Conservation (phyloP, 1,140 invertebrate genomes). For the Formica selysi region DNA sequence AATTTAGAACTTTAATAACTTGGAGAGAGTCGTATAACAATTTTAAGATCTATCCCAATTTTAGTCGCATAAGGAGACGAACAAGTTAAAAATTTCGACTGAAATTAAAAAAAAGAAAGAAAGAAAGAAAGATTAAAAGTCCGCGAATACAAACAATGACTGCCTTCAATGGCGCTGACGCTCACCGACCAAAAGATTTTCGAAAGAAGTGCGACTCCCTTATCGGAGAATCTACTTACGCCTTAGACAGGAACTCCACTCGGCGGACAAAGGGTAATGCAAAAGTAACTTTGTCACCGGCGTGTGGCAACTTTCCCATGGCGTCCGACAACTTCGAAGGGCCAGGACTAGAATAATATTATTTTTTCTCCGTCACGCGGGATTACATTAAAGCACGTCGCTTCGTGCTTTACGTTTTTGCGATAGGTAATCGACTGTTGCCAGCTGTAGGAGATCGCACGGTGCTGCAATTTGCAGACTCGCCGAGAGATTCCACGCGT, state of each 20-base stretch:
- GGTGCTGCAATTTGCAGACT: conserved; percentile 36
- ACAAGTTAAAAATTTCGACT: conserved; percentile 27
- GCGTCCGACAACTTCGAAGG: conserved; percentile 69
- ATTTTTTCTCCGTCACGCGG: conserved; percentile 71
- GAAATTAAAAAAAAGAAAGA: neutral
- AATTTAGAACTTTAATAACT: conserved; percentile 53
- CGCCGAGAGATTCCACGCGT: conserved; percentile 14
- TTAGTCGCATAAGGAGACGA: neutral
- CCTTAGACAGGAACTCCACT: conserved; percentile 64
- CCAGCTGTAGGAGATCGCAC: conserved; percentile 71
- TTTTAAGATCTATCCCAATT: conserved; percentile 9
- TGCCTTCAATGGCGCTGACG: neutral
- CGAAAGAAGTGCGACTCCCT: conserved; percentile 63
- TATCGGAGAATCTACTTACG: conserved; percentile 73
- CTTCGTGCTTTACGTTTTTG: conserved; percentile 31
- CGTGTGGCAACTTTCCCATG: conserved; percentile 74
- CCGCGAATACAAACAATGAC: conserved; percentile 30
- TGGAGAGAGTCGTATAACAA: neutral
- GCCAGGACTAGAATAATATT: conserved; percentile 73
- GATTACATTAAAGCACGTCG: conserved; percentile 69
- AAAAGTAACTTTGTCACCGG: conserved; percentile 75
- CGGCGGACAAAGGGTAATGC: conserved; percentile 74
- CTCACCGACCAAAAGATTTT: conserved; percentile 42
- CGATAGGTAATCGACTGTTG: conserved; percentile 63
- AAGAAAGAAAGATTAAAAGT: neutral